Evolutionary conservation across 2,113 vertebrate species (phyloP).

Genomic region (Campylomormyrus numenius): DNA sequence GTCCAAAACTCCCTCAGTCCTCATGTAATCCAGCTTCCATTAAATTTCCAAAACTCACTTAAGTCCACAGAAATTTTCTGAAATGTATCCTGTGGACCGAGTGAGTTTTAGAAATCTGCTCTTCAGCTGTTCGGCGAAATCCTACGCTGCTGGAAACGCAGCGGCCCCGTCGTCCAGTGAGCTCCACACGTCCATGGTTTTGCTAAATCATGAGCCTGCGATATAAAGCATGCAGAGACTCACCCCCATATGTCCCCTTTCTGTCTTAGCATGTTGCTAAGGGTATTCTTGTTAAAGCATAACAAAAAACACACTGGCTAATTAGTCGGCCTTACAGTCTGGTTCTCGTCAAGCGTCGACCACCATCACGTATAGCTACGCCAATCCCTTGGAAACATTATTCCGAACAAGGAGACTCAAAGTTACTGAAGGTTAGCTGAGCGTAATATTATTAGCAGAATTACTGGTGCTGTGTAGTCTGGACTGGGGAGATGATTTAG

Average conservation of each 20-base stretch:
- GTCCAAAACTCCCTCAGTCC: neutral
- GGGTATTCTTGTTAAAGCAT: neutral
- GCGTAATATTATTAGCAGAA: neutral
- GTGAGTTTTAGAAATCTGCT: neutral
- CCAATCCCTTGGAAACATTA: neutral
- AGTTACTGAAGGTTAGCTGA: neutral
- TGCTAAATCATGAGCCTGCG: neutral
- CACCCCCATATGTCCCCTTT: neutral
- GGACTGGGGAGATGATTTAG: constrained; percentile 15
- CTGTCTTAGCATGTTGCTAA: neutral
- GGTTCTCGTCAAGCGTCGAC: neutral
- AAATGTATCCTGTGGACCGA: neutral
- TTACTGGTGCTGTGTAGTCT: neutral
- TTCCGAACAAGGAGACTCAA: neutral
- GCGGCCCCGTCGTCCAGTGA: neutral
- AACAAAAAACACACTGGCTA: neutral
- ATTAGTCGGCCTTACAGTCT: neutral
- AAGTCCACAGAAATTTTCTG: neutral
- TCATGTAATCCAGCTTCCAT: neutral
- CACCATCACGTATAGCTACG: neutral
- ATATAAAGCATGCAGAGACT: neutral
- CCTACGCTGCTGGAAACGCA: neutral
- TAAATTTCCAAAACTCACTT: neutral
- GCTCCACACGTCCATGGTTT: neutral
- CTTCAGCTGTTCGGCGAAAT: neutral